These are phyloP conservation scores for Podargus strigoides DNA, from an alignment of 2,797 vertebrate species.

Conservation along the genomic window DNA sequence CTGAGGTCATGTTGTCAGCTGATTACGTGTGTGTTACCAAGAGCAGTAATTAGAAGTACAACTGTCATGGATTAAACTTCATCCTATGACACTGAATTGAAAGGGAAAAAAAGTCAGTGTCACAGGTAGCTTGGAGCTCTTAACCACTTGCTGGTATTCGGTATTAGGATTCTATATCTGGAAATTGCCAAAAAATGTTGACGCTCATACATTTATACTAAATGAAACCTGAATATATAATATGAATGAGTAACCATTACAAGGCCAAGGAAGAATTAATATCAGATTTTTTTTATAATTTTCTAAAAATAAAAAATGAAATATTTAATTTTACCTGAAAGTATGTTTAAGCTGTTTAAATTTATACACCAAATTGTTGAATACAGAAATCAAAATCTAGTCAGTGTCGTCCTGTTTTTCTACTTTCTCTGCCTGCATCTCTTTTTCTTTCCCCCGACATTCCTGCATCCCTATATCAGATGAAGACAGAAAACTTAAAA, in stretches of 20 bases:
- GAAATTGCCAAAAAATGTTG: neutral
- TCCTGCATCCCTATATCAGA: neutral
- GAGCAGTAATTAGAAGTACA: neutral
- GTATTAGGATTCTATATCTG: neutral
- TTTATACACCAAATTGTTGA: neutral
- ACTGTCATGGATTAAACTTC: neutral
- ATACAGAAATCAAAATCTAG: neutral
- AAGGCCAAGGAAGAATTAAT: neutral
- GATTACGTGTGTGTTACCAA: neutral
- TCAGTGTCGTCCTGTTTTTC: neutral
- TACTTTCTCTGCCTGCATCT: neutral
- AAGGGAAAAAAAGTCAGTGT: neutral
- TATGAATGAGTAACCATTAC: neutral
- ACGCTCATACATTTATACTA: neutral
- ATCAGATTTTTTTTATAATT: neutral
- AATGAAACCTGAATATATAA: neutral
- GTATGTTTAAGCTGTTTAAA: neutral
- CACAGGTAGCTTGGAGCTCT: neutral
- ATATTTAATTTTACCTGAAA: neutral
- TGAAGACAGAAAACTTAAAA: neutral
- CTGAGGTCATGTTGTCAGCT: neutral
- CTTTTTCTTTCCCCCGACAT: accelerated
- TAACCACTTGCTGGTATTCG: neutral
- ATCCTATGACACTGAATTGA: neutral
- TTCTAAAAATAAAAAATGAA: neutral